These are phyloP conservation scores for Patiria miniata DNA, from an alignment of 35 echinoderm and acorn worm species.

Conservation along the genomic window DNA sequence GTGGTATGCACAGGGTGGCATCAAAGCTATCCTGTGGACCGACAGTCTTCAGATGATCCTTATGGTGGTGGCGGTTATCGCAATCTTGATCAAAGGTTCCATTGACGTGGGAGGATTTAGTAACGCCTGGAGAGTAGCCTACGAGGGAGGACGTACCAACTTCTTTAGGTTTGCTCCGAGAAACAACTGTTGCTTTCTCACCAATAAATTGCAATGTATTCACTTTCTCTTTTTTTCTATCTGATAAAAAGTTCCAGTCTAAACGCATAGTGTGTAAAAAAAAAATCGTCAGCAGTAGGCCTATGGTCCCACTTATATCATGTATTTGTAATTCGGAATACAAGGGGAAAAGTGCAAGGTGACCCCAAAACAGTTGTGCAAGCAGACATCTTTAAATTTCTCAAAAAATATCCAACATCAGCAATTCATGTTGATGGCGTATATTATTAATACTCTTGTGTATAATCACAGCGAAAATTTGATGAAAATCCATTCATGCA, in stretches of 20 bases:
- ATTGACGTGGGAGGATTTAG: conserved; percentile 13
- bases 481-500: no score
- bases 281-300: background rate
- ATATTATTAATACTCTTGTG: no score
- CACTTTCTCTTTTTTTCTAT: background rate
- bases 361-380: no score
- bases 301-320: background rate
- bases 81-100: conserved; percentile 34
- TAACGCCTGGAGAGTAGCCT: background rate
- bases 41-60: conserved; percentile 27
- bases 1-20: no score
- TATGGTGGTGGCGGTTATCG: conserved; percentile 1
- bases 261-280: background rate
- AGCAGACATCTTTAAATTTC: no score
- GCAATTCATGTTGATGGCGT: no score
- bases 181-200: background rate
- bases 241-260: background rate
- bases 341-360: no score
- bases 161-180: background rate
- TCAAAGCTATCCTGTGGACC: conserved; percentile 40
- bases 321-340: background rate
- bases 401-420: no score
- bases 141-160: conserved; percentile 7
- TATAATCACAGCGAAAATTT: no score
- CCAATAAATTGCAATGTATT: background rate